These are phyloP conservation scores for Caenorhabditis brenneri DNA, from an alignment of 1,140 invertebrate genomes.

Conservation along the genomic window DNA sequence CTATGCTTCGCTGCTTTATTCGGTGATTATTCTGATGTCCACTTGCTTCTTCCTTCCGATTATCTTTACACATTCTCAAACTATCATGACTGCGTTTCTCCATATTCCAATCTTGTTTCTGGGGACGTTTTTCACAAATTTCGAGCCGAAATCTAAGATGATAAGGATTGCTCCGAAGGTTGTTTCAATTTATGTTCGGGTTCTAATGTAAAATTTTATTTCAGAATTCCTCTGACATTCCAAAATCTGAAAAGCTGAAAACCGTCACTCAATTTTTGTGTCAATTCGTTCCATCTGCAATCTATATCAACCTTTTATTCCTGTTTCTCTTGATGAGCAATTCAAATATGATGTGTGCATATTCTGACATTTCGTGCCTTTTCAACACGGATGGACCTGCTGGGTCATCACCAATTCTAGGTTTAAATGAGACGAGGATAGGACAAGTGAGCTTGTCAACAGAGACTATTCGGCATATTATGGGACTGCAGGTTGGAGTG, in stretches of 20 bases:
- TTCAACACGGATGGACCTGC: conserved; percentile 15
- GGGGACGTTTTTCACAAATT: conserved; percentile 33
- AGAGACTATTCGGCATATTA: conserved; percentile 32
- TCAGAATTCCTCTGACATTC: conserved; percentile 35
- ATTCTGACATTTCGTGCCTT: conserved; percentile 41
- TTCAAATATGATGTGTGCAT: conserved; percentile 36
- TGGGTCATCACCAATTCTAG: background rate
- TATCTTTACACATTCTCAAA: conserved; percentile 43
- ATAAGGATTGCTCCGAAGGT: conserved; percentile 46
- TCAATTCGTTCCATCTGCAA: conserved; percentile 37
- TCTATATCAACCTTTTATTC: conserved; percentile 26
- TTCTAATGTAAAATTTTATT: background rate
- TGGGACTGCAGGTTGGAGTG: conserved; percentile 46
- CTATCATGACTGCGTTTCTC: conserved; percentile 11
- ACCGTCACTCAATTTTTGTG: conserved; percentile 14
- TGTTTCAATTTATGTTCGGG: too few species aligned
- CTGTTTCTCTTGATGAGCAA: conserved; percentile 19
- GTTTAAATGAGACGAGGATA: background rate
- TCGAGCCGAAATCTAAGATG: conserved; percentile 32
- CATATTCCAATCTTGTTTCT: conserved; percentile 47
- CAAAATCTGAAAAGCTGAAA: background rate
- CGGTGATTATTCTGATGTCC: conserved; percentile 21
- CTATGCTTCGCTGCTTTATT: conserved; percentile 16
- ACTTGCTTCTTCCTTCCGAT: conserved; percentile 42
- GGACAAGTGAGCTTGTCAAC: conserved; percentile 22